Percentiles rank a stretch among this genome's conserved stretches.
These are phyloP conservation scores for Camponotus floridanus DNA, from an alignment of 1,140 invertebrate species.

Conservation along the genomic window DNA sequence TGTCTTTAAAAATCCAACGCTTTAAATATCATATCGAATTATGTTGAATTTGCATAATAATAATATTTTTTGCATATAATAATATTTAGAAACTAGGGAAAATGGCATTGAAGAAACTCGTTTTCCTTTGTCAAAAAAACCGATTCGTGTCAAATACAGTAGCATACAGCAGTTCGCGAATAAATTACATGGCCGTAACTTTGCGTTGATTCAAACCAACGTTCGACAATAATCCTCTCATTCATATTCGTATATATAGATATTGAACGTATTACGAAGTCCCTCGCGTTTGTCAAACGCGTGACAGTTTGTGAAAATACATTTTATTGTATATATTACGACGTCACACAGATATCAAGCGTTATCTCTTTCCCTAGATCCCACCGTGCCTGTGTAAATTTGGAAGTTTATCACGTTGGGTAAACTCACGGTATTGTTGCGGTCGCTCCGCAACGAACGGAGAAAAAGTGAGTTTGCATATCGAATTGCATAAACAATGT, in stretches of 20 bases:
- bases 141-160: not conserved
- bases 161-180: not conserved
- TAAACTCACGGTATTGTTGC: constrained; percentile 61
- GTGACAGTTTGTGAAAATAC: constrained; percentile 59
- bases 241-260: constrained; percentile 48
- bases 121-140: not conserved
- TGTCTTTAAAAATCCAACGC: not conserved
- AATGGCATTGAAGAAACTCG: not conserved
- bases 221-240: constrained; percentile 45
- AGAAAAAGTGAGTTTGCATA: constrained; percentile 57
- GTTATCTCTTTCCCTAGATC: constrained; percentile 62
- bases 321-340: constrained; percentile 64
- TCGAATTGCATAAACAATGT: constrained; percentile 63
- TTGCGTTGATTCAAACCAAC: constrained; percentile 29
- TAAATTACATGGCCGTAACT: constrained; percentile 37
- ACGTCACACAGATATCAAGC: constrained; percentile 41
- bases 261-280: constrained; percentile 48
- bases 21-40: not conserved
- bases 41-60: not conserved
- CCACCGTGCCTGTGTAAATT: constrained; percentile 53
- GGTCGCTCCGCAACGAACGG: constrained; percentile 37
- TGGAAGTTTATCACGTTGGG: constrained; percentile 57
- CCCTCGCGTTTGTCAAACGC: constrained; percentile 49
- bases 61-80: not conserved
- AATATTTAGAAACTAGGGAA: no score